A percentile compares a stretch with the other conserved stretches of the same genome.
Conservation (phyloP, 2,888 invertebrate genomes). For the Trichopria drosophilae region DNA sequence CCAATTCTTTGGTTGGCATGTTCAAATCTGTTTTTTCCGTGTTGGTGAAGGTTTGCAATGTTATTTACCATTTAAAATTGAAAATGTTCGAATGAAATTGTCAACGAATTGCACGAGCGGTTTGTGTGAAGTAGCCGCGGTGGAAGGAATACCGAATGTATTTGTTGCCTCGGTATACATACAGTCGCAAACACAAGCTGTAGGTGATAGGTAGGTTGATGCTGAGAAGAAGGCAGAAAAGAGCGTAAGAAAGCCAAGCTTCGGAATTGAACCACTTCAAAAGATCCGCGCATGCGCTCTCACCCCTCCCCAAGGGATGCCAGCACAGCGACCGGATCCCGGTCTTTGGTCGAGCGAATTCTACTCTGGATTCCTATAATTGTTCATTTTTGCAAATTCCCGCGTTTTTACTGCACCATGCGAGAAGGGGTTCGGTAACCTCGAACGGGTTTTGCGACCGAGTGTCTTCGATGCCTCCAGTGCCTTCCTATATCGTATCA, state of each 20-base stretch:
- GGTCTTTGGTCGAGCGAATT: slow-evolving; percentile 36
- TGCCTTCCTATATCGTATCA: slow-evolving; percentile 34
- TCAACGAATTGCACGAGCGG: too few species aligned
- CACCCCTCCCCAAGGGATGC: slow-evolving; percentile 38
- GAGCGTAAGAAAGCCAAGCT: slow-evolving; percentile 40
- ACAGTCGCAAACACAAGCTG: too few species aligned
- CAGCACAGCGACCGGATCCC: too few species aligned
- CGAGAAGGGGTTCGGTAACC: slow-evolving; percentile 42
- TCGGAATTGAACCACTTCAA: slow-evolving; percentile 52
- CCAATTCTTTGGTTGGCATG: too few species aligned
- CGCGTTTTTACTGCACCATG: slow-evolving; percentile 46
- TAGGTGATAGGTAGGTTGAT: too few species aligned
- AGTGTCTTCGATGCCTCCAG: slow-evolving; percentile 39
- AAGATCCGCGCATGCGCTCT: slow-evolving; percentile 53
- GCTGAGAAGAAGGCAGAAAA: slow-evolving; percentile 22
- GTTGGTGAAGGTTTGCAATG: too few species aligned
- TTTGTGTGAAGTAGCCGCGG: slow-evolving; percentile 48
- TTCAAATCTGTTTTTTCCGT: too few species aligned
- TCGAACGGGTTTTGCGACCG: slow-evolving; percentile 34
- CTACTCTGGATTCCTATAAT: slow-evolving; percentile 57
- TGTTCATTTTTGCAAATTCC: slow-evolving; percentile 58
- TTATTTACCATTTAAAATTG: too few species aligned
- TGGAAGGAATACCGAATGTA: slow-evolving; percentile 54
- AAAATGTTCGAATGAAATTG: too few species aligned
- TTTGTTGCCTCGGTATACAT: too few species aligned